These are phyloP conservation scores for Ictalurus furcatus DNA, from an alignment of 2,113 vertebrate genomes.

Conservation along the genomic window DNA sequence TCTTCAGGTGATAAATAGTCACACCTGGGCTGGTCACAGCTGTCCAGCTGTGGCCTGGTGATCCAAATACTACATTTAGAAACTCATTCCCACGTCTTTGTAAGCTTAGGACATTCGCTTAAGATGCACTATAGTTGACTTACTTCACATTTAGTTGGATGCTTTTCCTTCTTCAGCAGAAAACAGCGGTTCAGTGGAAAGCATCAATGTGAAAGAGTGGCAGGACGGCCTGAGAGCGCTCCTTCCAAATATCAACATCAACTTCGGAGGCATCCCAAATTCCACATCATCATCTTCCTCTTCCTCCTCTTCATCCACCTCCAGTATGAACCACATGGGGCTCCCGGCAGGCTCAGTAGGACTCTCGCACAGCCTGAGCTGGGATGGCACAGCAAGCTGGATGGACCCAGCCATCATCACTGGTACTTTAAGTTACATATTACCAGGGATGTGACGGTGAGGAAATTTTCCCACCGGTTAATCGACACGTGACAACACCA, in stretches of 20 bases:
- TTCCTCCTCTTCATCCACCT: conserved; percentile 87
- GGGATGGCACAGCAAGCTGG: conserved; percentile 97
- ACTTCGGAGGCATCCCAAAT: conserved; percentile 98
- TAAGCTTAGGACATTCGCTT: background rate
- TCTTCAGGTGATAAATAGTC: background rate
- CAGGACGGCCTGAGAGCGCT: conserved; percentile 99
- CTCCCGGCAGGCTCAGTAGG: conserved; percentile 84
- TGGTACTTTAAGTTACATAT: conserved; percentile 73
- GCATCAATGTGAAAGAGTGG: conserved; percentile 99
- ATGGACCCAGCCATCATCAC: conserved; percentile 99
- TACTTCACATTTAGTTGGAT: background rate
- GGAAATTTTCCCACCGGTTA: too few species aligned
- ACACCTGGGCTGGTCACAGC: conserved; percentile 28
- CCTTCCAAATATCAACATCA: conserved; percentile 99
- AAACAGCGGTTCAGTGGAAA: conserved; percentile 96
- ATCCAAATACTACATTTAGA: conserved; percentile 18
- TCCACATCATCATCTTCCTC: conserved; percentile 81
- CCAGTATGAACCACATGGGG: conserved; percentile 97
- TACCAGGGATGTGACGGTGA: too few species aligned
- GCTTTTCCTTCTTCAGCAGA: conserved; percentile 82
- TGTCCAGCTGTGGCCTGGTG: conserved; percentile 32
- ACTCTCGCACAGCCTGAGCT: conserved; percentile 92
- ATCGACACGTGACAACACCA: too few species aligned
- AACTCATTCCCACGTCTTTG: background rate
- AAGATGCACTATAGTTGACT: background rate